These are phyloP conservation scores for Hypolimnas misippus DNA, from an alignment of 2,888 invertebrate species.

Conservation along the genomic window DNA sequence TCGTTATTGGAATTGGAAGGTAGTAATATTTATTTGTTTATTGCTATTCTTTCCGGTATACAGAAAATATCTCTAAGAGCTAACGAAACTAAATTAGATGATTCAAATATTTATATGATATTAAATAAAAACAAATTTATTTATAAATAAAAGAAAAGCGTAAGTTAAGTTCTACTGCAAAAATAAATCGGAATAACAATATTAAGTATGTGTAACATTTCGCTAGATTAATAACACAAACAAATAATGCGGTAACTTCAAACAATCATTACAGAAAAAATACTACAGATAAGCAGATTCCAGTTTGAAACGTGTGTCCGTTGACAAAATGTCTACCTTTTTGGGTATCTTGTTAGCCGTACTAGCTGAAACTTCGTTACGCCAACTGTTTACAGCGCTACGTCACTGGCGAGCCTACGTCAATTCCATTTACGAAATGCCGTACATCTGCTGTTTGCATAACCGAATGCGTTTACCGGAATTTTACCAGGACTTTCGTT, in stretches of 20 bases:
- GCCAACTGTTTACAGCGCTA: constrained; percentile 1
- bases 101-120: no score
- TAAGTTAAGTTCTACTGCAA: no score
- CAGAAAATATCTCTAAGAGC: no score
- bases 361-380: neutral
- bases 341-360: neutral
- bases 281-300: neutral
- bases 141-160: no score
- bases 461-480: neutral
- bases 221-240: neutral
- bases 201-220: no score
- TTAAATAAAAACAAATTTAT: no score
- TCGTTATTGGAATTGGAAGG: no score
- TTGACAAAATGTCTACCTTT: neutral
- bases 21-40: no score
- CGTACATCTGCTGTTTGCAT: constrained; percentile 2
- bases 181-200: no score
- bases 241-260: neutral
- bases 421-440: neutral
- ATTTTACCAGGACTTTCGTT: neutral
- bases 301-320: neutral
- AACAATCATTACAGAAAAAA: neutral
- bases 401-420: neutral
- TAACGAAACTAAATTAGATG: no score
- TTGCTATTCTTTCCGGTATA: no score